Evolutionary conservation across 2,888 invertebrate species (phyloP), one percentile per base, ranked within the genome.

Genomic region (Lordiphosa andalusiaca): DNA sequence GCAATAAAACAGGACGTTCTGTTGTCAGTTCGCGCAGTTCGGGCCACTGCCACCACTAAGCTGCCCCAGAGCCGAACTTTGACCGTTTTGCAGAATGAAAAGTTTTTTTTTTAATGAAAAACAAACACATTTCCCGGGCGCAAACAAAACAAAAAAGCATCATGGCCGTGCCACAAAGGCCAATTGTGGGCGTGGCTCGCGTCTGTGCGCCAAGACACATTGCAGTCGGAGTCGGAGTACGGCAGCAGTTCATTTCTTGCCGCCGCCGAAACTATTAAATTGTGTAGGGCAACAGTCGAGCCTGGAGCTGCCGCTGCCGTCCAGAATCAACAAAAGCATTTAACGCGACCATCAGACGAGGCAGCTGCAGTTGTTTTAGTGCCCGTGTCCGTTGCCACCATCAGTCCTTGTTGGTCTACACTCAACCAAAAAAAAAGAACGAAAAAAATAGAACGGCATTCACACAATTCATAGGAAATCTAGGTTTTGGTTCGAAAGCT

Each of bases 61-160:
- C 44, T 44, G 35, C 56, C 53, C 38, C 33, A 13, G 38, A 63
- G 53, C 66, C 63, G 73, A 85, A 85, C 84, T 83, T 73, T 84
- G 73, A 69, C 77, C 76, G 67, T 41, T 12, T 37, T 19, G 47
- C 68, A 73, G 78, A 83, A 70, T 67, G 74, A 75, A 84, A 82
- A 16, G 41, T 51, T 46, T 76, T 86, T 16, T 16, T 87, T 77
- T 84, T 85, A 87, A 86, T 86, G 86, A 86, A 86, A 87, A 86
- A 82, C 78, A 86, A 87, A 87, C 84, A 87, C 70, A 85, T 82
- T 83, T 68, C 60, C 69, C 57, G 61, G 16, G 54, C 62, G 62
- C 61, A 55, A 54, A 55, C 48, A 58, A 53, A 59, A 60, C 33
- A 36, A 53, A 58, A 54, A 50, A 64, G 49, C 48, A 39, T 38